Base-by-base conservation (phyloP, 2,888 invertebrate genomes). In the Amorpha juglandis region DNA sequence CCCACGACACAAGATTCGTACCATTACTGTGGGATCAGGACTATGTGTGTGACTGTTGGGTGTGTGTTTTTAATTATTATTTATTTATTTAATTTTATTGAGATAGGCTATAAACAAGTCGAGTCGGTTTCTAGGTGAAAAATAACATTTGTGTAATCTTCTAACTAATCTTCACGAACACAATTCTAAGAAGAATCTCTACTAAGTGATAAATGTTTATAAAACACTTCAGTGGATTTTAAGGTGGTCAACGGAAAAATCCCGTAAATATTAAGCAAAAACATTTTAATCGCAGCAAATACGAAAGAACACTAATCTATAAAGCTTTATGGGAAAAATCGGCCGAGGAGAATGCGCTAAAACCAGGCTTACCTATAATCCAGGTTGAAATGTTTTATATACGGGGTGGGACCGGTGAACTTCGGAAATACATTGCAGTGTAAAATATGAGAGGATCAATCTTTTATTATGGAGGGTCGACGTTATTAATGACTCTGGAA, bases 361-460 rank as follows among this genome's bases (percentile, higher is more conserved):
- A 78, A 69, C 71, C 69, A 63, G 67, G 76, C 69, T 77, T 73
- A 76, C 58, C 67, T 63, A 53, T 77, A 78, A 78, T 77, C 78
- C 75, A 63, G 69, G 72, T 68, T 77, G 67, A 77, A 76, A 74
- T 72, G 69, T 68, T 70, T 71, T 70, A 71, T 71, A 70, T 73
- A 74, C 70, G 72, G 69, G 67, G 69, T 66, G 66, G 65, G 63
- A 68, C 62, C 64, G 38, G 35, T 50, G 63, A 62, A 42, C 58
- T 62, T 55, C 35, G 9, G 58, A 42, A 42, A 58, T 42, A 42
- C 38, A 12, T 38, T 58, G 42, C 58, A 58, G 51, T 51, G 63
- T 63, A 51, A 63, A 51, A 63, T 38, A 51, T 42, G 16, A 62
- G 38, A 19, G 33, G 50, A 63, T 50, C 19, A 51, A 38, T 33